Base-by-base conservation (phyloP, 2,888 invertebrate genomes). In the Plusia festucae region DNA sequence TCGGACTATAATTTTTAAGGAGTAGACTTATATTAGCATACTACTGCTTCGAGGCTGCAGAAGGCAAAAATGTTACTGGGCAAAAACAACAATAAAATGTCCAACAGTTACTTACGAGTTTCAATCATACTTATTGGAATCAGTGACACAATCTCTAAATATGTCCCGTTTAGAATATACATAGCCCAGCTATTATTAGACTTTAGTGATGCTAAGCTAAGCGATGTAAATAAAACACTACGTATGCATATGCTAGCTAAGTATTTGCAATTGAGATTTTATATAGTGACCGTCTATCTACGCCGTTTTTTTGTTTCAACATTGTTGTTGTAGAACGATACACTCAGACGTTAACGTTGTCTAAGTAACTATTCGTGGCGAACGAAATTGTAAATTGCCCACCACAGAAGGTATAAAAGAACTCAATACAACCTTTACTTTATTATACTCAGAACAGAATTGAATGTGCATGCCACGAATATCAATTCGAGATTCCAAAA, bases 221-320 rank as follows among this genome's bases (percentile, higher is more conserved):
- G 64, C 22, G 65, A 78, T 79, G 79, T 71, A 65, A 77, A 81
- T 84, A 73, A 65, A 69, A 65, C 44, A 61, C 69, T 68, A 65
- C 51, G 65, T 73, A 75, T 68, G 70, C 73, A 70, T 52, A 53
- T 60, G 61, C 60, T 53, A 44, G 57, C 3, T 55, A 66, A 63
- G 64, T 69, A 78, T 82, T 83, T 78, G 79, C 81, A 79, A 78
- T 79, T 74, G 68, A 73, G 73, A 82, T 80, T 82, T 60, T 76
- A 62, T 49, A 56, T 22, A 8, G 46, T 44, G 60, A 27, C 77
- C 53, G 69, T 0, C 54, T 80, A 4, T 0, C 30, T 69, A 62
- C 5, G 74, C 15, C 18, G 73, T 79, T 69, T 62, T n/a, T 64
- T 3, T 8, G 3, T 20, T 0, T 24, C 24, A 24, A n/a, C n/a